phyloP scores from a whole-genome alignment of 2,113 vertebrate species.

The Perca fluviatilis region DNA sequence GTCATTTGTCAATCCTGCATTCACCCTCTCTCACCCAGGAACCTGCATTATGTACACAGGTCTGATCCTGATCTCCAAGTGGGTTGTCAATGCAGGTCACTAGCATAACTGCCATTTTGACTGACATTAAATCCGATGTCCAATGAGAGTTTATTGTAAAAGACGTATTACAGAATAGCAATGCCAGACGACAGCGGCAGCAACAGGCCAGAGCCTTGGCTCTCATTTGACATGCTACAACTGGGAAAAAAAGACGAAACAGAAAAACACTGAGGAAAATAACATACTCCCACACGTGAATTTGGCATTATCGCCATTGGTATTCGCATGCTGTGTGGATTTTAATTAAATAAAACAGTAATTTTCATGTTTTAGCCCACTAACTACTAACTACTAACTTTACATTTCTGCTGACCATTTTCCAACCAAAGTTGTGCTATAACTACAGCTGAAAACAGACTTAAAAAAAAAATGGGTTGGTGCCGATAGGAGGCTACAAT shows the following conservation, averaged over 20 bases:
- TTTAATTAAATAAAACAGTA: background rate
- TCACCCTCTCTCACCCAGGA: background rate
- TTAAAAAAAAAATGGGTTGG: background rate
- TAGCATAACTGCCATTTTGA: background rate
- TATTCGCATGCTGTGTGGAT: slow-evolving; percentile 18
- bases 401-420: slow-evolving; percentile 78
- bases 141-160: slow-evolving; percentile 20
- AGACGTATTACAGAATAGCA: slow-evolving; percentile 15
- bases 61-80: background rate
- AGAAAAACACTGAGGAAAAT: slow-evolving; percentile 31
- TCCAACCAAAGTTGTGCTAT: slow-evolving; percentile 29
- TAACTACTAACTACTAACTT: slow-evolving; percentile 50
- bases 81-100: slow-evolving; percentile 11
- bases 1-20: background rate
- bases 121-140: background rate
- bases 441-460: slow-evolving; percentile 40
- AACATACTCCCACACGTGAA: slow-evolving; percentile 3
- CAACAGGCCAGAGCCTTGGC: slow-evolving; percentile 19
- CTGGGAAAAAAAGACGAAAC: slow-evolving; percentile 16
- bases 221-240: slow-evolving; percentile 31
- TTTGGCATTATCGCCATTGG: background rate
- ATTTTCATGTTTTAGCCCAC: slow-evolving; percentile 37
- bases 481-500: slow-evolving; percentile 48
- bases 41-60: background rate
- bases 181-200: slow-evolving; percentile 28